Base-by-base conservation (phyloP, 2,888 invertebrate species). In the Hipparchia sbordonii region DNA sequence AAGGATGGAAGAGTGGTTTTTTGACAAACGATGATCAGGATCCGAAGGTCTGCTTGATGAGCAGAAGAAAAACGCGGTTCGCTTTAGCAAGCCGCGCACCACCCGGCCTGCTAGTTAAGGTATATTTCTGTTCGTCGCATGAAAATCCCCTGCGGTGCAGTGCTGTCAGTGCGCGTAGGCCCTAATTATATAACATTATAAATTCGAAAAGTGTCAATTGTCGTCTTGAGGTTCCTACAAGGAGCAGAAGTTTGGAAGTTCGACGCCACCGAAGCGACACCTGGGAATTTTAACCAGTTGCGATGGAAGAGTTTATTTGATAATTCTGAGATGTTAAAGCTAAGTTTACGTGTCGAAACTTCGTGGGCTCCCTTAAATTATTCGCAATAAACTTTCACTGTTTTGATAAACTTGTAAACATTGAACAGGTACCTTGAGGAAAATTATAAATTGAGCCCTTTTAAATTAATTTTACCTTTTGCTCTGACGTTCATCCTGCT, bases 211-310 rank as follows among this genome's bases (percentile, higher is more conserved):
- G 5, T n/a, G 39, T 61, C 61, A 61, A 61, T 60, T 9, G 52
- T n/a, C 61, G n/a, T 8, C 8, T 6, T 39, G 8, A n/a, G 8
- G 45, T 69, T 48, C 2, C 51, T 33, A 69, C 45, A 61, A 61
- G 69, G n/a, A 23, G 23, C 52, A 33, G 52, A 69, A 61, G 60
- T 69, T 69, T 52, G 12, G 39, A 61, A 69, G 69, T 54, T 45
- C 2, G 13, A 39, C 33, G 45, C 60, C 39, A 33, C 13, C 10
- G 52, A 12, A 39, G 81, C 83, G 83, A 85, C 85, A 87, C 84
- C 85, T 87, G 83, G 85, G 89, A 89, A 91, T 90, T 88, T 91
- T 89, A 89, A 91, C 83, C 85, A 89, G 89, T 84, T 82, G 80
- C 84, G 89, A 89, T 88, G 87, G 89, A 88, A 82, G 75, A 85